phyloP scores from a whole-genome alignment of 2,888 invertebrate species.

The Liodrosophila aerea region DNA sequence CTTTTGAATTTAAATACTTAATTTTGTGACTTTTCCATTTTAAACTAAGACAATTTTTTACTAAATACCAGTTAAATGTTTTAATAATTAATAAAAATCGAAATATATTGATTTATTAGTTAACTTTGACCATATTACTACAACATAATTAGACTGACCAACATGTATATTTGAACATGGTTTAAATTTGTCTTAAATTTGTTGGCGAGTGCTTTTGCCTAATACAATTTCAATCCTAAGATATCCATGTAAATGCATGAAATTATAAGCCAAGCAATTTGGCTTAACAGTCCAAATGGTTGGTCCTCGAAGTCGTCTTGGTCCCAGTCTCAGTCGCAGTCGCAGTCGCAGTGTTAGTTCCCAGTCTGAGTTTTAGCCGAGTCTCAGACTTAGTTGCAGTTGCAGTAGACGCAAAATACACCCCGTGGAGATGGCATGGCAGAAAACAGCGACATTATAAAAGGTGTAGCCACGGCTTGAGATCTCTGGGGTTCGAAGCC shows the following conservation, averaged over 20 bases:
- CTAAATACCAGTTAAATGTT: too few species aligned
- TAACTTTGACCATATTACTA: too few species aligned
- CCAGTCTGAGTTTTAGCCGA: not conserved
- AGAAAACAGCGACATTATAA: conserved; percentile 44
- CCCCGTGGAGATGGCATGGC: conserved; percentile 51
- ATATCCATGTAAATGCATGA: conserved; percentile 56
- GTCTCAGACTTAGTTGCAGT: conserved; percentile 6
- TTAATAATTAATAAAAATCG: too few species aligned
- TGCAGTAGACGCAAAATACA: conserved; percentile 37
- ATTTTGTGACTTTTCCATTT: too few species aligned
- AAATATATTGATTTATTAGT: too few species aligned
- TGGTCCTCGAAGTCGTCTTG: conserved; percentile 10
- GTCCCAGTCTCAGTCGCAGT: not conserved
- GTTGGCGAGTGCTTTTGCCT: conserved; percentile 37
- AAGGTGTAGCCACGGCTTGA: conserved; percentile 45
- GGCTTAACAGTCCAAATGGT: conserved; percentile 30
- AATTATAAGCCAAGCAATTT: conserved; percentile 64
- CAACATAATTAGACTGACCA: too few species aligned
- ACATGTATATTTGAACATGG: not conserved
- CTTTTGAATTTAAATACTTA: too few species aligned
- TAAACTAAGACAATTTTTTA: too few species aligned
- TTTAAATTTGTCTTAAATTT: conserved; percentile 4
- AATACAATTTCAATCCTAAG: conserved; percentile 41
- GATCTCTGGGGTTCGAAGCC: conserved; percentile 13
- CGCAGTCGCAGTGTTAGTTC: not conserved